Evolutionary conservation across 2,113 vertebrate species (phyloP), one percentile per base, ranked within the genome.

Genomic region (Pristiophorus japonicus): DNA sequence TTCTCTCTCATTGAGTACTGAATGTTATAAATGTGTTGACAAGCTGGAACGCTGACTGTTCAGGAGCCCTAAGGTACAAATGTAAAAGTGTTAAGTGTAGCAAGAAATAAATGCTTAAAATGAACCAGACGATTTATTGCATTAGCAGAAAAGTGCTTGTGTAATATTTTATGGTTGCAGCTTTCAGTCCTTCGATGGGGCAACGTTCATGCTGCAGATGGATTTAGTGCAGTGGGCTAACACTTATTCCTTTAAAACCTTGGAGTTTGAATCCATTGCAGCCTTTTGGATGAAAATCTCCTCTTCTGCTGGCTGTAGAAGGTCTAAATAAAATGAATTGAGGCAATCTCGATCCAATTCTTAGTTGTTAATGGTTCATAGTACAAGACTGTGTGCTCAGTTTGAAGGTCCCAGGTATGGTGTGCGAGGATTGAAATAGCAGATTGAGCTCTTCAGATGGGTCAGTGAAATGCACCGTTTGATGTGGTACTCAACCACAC

Each of bases 21-120:
- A 34, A 62, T 62, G 55, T 55, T 90, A 90, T 59, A 90, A 59
- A 90, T 90, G 30, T 90, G 51, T 90, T 90, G 51, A 88, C 47
- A 88, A 88, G 24, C 85, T 88, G 24, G 85, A 90, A 90, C n/a
- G 55, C 87, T 59, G 51, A 90, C 87, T 90, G 24, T n/a, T 90
- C 55, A 34, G 30, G 14, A 59, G 0, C 0, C 24, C 18, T 34
- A 90, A n/a, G 85, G 30, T 55, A 90, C 85, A 90, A 87, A 42
- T 24, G 45, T 70, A 70, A 70, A 27, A 27, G 73, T 75, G 27
- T 75, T 34, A 75, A 75, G 73, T 70, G 27, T 70, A 20, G 18
- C 67, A 70, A 51, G 45, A 87, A 51, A 51, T 88, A 87, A 88
- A 51, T 8, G 2, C 78, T 78, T 81, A 81, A 55, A 90, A 62